phyloP scores from a whole-genome alignment of 2,797 vertebrate genomes.

The Propithecus perrieri region DNA sequence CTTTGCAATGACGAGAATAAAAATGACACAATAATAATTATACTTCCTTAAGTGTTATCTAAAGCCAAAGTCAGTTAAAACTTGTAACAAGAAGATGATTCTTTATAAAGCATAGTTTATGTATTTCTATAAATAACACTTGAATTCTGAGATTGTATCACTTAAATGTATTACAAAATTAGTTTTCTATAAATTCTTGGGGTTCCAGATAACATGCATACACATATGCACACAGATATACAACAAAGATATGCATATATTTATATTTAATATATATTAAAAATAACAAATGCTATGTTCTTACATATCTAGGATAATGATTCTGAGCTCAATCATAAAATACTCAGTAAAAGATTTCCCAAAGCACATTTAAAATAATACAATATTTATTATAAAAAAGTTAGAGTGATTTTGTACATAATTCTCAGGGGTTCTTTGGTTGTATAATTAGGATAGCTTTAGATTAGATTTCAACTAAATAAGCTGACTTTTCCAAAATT shows the following conservation, averaged over 20 bases:
- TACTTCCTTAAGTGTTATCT: not conserved
- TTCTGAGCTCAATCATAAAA: constrained; percentile 73
- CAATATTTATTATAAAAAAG: constrained; percentile 78
- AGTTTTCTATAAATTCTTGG: not conserved
- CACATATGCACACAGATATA: not conserved
- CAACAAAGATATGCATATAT: not conserved
- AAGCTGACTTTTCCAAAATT: constrained; percentile 30
- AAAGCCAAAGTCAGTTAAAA: not conserved
- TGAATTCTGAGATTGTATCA: not conserved
- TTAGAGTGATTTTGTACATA: constrained; percentile 55
- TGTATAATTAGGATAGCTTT: constrained; percentile 71
- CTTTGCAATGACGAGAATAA: not conserved
- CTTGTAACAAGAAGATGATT: not conserved
- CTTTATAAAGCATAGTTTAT: not conserved
- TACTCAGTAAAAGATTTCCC: constrained; percentile 74
- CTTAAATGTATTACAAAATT: not conserved
- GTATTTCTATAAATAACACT: not conserved
- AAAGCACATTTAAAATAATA: constrained; percentile 70
- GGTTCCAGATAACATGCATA: not conserved
- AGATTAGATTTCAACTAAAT: constrained; percentile 76
- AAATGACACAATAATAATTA: not conserved
- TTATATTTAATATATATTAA: not conserved
- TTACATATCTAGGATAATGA: constrained; percentile 41
- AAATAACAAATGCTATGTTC: not conserved
- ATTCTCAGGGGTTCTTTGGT: constrained; percentile 62